Evolutionary conservation across 2,888 invertebrate species (phyloP).

Genomic region (Sclerodermus sp.): DNA sequence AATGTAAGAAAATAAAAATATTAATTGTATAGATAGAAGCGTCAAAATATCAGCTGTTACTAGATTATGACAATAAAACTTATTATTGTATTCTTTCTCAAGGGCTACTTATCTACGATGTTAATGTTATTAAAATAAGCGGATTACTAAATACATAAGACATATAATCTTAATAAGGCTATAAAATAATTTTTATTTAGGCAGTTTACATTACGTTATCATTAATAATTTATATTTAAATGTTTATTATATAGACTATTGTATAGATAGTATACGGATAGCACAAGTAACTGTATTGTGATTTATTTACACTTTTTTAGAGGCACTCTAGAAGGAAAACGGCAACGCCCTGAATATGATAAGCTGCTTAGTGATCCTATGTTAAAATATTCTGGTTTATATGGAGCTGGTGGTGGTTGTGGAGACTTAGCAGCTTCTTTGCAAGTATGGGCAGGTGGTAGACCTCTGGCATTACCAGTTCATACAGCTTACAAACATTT

Average conservation of each 20-base stretch:
- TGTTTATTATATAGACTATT: background rate
- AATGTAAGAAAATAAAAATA: conserved; percentile 71
- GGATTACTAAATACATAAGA: conserved; percentile 7
- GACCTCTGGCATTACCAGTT: conserved; percentile 82
- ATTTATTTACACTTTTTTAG: conserved; percentile 59
- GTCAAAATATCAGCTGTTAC: conserved; percentile 26
- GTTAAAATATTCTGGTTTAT: conserved; percentile 87
- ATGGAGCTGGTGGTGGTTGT: conserved; percentile 71
- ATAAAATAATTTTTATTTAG: background rate
- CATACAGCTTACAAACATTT: conserved; percentile 92
- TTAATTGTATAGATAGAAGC: conserved; percentile 2
- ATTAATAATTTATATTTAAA: background rate
- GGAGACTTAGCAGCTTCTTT: conserved; percentile 88
- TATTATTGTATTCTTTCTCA: background rate
- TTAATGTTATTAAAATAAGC: conserved; percentile 14
- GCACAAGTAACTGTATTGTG: background rate
- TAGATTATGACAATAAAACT: conserved; percentile 14
- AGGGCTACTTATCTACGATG: background rate
- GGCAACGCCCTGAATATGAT: conserved; percentile 84
- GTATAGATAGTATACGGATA: background rate
- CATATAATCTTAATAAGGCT: background rate
- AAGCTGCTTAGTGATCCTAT: conserved; percentile 85
- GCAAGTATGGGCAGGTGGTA: conserved; percentile 80
- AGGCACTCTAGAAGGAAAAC: conserved; percentile 90
- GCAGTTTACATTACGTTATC: too few relatives aligned